phyloP scores from a whole-genome alignment of 2,113 vertebrate species.

The Ariopsis seemanni region DNA sequence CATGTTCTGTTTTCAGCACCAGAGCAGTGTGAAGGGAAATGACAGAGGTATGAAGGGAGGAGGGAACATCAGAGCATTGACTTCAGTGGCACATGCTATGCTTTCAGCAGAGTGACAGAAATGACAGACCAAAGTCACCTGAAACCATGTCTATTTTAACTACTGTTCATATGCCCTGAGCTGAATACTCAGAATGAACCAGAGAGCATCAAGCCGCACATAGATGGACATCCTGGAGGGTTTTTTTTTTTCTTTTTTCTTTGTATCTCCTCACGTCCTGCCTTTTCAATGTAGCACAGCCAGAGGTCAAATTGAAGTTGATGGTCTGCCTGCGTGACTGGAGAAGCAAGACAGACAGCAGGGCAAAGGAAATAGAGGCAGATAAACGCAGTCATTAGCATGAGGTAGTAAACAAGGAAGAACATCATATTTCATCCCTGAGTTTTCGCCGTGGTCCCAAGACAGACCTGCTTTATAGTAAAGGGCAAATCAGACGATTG shows the following conservation, averaged over 20 bases:
- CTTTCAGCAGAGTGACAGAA: conserved; percentile 76
- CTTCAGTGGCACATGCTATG: conserved; percentile 74
- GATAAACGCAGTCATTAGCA: conserved; percentile 16
- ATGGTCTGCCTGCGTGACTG: conserved; percentile 6
- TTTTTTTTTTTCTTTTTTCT: background rate
- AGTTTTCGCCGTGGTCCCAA: background rate
- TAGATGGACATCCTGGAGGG: background rate
- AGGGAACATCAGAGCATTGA: conserved; percentile 22
- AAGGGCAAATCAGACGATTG: conserved; percentile 16
- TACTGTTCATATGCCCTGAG: conserved; percentile 75
- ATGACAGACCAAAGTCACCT: conserved; percentile 88
- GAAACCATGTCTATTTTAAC: conserved; percentile 83
- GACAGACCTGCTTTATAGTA: conserved; percentile 36
- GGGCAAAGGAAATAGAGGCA: background rate
- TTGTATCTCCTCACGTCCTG: background rate
- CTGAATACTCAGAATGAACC: conserved; percentile 88
- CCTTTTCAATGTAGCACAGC: background rate
- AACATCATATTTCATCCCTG: conserved; percentile 6
- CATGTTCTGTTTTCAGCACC: conserved; percentile 80
- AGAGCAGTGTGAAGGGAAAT: conserved; percentile 69
- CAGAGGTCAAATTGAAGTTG: conserved; percentile 3
- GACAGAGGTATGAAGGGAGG: conserved; percentile 22
- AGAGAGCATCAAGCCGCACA: conserved; percentile 11
- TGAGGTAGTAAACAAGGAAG: conserved; percentile 1
- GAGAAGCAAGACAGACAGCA: conserved; percentile 18